Conservation (phyloP, 2,797 vertebrate species). For the Pseudomugil gertrudae region DNA sequence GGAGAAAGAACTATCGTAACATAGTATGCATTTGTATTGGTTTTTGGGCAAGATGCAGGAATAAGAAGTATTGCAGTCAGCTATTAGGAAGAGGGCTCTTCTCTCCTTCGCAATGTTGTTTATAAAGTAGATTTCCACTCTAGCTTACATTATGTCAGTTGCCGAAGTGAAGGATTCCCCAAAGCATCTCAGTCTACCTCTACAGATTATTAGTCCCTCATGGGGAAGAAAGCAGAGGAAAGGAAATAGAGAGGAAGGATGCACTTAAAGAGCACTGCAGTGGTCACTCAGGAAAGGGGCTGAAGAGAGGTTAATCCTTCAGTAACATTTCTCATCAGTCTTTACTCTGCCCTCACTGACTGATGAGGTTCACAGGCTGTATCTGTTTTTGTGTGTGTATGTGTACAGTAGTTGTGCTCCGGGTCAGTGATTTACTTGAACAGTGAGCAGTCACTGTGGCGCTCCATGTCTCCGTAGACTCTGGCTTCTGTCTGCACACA, state of each 20-base stretch:
- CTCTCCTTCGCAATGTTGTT: slow-evolving; percentile 26
- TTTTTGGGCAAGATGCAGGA: slow-evolving; percentile 57
- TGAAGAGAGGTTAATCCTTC: slow-evolving; percentile 39
- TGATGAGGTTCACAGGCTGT: slow-evolving; percentile 76
- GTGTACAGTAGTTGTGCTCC: slow-evolving; percentile 70
- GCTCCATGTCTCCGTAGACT: slow-evolving; percentile 54
- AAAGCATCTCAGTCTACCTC: slow-evolving; percentile 36
- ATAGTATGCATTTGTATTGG: slow-evolving; percentile 64
- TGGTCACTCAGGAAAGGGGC: slow-evolving; percentile 63
- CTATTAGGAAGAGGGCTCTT: slow-evolving; percentile 23
- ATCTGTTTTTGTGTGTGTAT: slow-evolving; percentile 39
- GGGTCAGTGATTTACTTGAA: slow-evolving; percentile 70
- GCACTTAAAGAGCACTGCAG: slow-evolving; percentile 60
- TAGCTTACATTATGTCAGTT: slow-evolving; percentile 12
- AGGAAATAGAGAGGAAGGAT: slow-evolving; percentile 68
- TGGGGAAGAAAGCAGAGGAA: slow-evolving; percentile 57
- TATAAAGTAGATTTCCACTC: slow-evolving; percentile 50
- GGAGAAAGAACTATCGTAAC: slow-evolving; percentile 54
- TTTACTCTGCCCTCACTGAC: slow-evolving; percentile 54
- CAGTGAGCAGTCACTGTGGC: slow-evolving; percentile 47
- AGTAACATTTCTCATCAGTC: slow-evolving; percentile 62
- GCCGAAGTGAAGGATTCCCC: slow-evolving; percentile 33
- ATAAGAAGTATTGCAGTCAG: slow-evolving; percentile 34
- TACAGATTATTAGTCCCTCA: slow-evolving; percentile 55
- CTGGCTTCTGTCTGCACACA: slow-evolving; percentile 42